Base-by-base conservation (phyloP, 2,797 vertebrate genomes). In the Esox lucius region DNA sequence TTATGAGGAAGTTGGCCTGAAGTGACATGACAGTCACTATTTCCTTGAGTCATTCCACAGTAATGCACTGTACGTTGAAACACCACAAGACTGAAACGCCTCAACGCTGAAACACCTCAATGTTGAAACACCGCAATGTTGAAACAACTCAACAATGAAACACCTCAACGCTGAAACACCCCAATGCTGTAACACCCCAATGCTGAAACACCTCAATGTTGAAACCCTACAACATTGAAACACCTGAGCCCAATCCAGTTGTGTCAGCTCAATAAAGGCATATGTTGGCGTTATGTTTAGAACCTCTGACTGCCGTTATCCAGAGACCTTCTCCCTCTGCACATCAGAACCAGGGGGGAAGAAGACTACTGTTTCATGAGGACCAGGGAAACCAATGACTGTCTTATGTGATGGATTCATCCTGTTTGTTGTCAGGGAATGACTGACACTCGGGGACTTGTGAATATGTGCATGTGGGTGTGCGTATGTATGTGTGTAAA, bases 1-100 rank as follows among this genome's bases (percentile, higher is more conserved):
- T 78, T 82, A 84, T 67, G 75, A 74, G 68, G 74, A 74, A 86
- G 51, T 82, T 78, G 1, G 64, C 7, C 15, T 65, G 31, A 28
- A 7, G 31, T 65, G 16, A 65, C 16, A 17, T 65, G 64, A 65
- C 31, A 65, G 22, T 24, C 56, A 61, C 3, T 22, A 61, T 61
- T 26, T 61, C 22, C 22, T 12, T 61, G 22, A 24, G 22, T 26
- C 22, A 61, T 61, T 61, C 56, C 22, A 61, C 17, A 4, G 56
- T 22, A 56, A 8, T n/a, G 19, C 2, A 8, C 19, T 56, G 53
- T 56, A 56, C 53, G 11, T n/a, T 22, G 7, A 56, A 56, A 56
- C 7, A 11, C 53, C n/a, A n/a, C 19, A 56, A 8, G 53, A 4
- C 2, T 22, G 19, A 56, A 56, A 22, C 53, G 22, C n/a, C n/a